These are phyloP conservation scores for Anhinga rufa DNA, from an alignment of 2,113 vertebrate species.

Conservation along the genomic window DNA sequence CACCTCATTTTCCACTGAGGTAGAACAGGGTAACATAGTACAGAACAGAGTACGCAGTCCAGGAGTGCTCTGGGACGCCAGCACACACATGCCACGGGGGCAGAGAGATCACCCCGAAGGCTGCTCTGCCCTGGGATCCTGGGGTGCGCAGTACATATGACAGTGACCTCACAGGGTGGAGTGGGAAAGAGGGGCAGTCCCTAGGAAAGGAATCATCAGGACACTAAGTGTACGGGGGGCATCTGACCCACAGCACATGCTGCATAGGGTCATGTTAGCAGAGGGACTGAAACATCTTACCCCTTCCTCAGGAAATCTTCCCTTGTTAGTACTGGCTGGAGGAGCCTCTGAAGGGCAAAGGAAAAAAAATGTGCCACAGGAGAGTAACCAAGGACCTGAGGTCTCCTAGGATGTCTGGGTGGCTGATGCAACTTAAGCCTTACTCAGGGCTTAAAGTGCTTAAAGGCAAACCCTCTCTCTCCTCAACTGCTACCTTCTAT, in stretches of 20 bases:
- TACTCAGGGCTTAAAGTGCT: not conserved
- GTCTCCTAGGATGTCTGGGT: not conserved
- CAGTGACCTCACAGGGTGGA: not conserved
- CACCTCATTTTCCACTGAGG: not conserved
- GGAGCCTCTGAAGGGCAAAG: not conserved
- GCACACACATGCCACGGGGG: rapidly evolving
- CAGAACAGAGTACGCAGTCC: not conserved
- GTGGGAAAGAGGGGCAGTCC: not conserved
- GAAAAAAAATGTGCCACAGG: not conserved
- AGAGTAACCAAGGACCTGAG: not conserved
- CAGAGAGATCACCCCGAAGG: not conserved
- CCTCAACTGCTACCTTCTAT: not conserved
- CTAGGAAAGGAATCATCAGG: not conserved
- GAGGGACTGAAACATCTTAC: not conserved
- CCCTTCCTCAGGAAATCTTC: not conserved
- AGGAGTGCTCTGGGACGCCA: not conserved
- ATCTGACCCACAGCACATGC: not conserved
- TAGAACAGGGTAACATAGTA: not conserved
- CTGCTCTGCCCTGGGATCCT: not conserved
- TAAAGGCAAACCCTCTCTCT: not conserved
- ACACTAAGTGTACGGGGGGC: rapidly evolving
- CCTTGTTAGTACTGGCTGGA: not conserved
- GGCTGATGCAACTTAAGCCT: not conserved
- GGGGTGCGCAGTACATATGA: not conserved
- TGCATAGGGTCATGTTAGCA: not conserved